A percentile compares a stretch with the other conserved stretches of the same genome.
phyloP scores from a whole-genome alignment of 2,797 vertebrate species.

The Phrynocephalus guinanensis region DNA sequence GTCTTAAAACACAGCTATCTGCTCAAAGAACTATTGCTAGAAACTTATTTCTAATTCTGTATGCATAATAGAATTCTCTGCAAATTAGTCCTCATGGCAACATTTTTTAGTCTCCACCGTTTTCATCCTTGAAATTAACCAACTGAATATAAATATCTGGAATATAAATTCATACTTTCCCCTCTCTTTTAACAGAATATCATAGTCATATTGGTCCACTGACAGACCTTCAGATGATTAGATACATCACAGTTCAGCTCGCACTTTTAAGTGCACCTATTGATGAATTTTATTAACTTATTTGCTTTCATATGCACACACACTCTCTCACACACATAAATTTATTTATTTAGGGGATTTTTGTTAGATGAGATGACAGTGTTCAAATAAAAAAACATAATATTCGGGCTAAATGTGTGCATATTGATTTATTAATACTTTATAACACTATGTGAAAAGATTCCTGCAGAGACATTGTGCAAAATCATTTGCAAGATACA shows the following conservation, averaged over 20 bases:
- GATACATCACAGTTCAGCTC: conserved; percentile 55
- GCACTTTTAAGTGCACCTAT: conserved; percentile 68
- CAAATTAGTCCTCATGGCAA: conserved; percentile 64
- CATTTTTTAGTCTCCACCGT: conserved; percentile 64
- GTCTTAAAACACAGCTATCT: conserved; percentile 34
- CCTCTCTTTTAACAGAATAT: conserved; percentile 60
- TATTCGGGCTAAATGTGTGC: not conserved
- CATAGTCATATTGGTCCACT: conserved; percentile 65
- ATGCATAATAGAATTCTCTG: conserved; percentile 39
- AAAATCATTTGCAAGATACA: not conserved
- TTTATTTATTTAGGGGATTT: not conserved
- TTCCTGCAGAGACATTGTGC: conserved; percentile 5
- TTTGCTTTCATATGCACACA: conserved; percentile 60
- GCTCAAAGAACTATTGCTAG: conserved; percentile 43
- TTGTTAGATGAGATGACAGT: not conserved
- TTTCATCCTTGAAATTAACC: conserved; percentile 63
- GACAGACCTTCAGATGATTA: conserved; percentile 50
- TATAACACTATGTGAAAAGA: not conserved
- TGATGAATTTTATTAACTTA: conserved; percentile 71
- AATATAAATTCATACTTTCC: conserved; percentile 53
- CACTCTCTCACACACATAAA: too few species aligned
- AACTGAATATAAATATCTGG: conserved; percentile 52
- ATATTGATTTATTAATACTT: not conserved
- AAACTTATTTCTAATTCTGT: conserved; percentile 56
- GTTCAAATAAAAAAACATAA: not conserved